phyloP scores from a whole-genome alignment of 53 echinoderm and acorn worm genomes.

The Mesocentrotus franciscanus region DNA sequence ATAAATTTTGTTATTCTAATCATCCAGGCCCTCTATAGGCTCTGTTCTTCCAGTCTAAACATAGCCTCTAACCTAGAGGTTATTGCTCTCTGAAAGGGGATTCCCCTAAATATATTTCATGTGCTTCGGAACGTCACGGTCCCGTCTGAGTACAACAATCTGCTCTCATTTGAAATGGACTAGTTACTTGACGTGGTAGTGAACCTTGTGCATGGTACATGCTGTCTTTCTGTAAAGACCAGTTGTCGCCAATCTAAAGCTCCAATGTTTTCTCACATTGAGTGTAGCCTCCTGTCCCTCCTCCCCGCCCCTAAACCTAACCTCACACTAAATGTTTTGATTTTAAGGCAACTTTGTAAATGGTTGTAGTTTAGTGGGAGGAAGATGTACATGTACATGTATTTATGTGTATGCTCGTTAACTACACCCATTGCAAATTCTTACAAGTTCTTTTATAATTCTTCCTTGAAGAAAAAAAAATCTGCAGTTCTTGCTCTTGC shows the following conservation, averaged over 20 bases:
- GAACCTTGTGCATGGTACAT: background rate
- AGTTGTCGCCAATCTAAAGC: background rate
- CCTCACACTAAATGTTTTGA: background rate
- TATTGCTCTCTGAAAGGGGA: conserved; percentile 6
- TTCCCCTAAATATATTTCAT: background rate
- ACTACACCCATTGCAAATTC: too few species aligned
- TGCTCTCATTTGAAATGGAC: background rate
- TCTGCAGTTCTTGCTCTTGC: too few species aligned
- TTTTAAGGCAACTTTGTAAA: too few species aligned
- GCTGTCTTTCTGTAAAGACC: background rate
- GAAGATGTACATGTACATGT: too few species aligned
- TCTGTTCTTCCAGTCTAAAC: background rate
- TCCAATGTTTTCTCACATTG: background rate
- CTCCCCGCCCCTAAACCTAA: background rate
- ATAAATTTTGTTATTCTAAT: background rate
- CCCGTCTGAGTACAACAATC: background rate
- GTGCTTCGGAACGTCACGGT: background rate
- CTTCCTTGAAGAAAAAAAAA: too few species aligned
- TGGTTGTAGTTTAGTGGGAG: too few species aligned
- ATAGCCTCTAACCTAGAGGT: background rate
- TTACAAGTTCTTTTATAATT: too few species aligned
- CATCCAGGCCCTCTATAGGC: background rate
- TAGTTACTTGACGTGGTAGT: background rate
- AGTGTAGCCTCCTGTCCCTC: background rate
- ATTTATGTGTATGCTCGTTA: too few species aligned